phyloP scores from a whole-genome alignment of 2,797 vertebrate species.

The Manis javanica region DNA sequence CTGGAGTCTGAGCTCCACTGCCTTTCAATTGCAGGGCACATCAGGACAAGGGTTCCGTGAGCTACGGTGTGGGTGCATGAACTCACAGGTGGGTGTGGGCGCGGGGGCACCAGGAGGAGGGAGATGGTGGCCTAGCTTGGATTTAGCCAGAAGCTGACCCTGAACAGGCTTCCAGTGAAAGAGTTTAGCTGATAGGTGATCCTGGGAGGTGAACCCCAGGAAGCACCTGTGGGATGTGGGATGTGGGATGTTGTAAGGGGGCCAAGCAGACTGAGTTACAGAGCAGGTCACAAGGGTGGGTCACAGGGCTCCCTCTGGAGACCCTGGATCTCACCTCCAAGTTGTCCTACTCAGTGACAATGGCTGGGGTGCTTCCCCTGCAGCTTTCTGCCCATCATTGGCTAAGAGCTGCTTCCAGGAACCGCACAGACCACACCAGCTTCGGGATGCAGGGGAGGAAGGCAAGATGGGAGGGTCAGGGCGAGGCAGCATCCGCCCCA shows the following conservation, averaged over 20 bases:
- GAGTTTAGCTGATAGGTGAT: background rate
- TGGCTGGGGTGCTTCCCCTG: no score
- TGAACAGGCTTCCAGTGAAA: no score
- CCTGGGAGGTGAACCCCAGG: background rate
- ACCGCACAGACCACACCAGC: background rate
- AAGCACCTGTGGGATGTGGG: background rate
- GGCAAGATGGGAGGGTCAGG: background rate
- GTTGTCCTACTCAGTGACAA: no score
- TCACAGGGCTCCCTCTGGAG: background rate
- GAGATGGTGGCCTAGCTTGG: background rate
- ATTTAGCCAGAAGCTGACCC: background rate
- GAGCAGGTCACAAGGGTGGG: background rate
- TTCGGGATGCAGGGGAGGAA: rapidly evolving
- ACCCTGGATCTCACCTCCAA: no score
- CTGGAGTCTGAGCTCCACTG: background rate
- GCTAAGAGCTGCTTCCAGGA: background rate
- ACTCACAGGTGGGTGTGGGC: background rate
- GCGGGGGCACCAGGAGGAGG: rapidly evolving
- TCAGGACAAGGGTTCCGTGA: background rate
- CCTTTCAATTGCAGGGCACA: background rate
- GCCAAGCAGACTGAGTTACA: no score
- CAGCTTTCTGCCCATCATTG: rapidly evolving
- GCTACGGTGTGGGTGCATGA: rapidly evolving
- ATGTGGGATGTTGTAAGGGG: background rate
- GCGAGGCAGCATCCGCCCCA: background rate